phyloP scores from a whole-genome alignment of 2,113 vertebrate species.

The Myrmecophaga tridactyla region DNA sequence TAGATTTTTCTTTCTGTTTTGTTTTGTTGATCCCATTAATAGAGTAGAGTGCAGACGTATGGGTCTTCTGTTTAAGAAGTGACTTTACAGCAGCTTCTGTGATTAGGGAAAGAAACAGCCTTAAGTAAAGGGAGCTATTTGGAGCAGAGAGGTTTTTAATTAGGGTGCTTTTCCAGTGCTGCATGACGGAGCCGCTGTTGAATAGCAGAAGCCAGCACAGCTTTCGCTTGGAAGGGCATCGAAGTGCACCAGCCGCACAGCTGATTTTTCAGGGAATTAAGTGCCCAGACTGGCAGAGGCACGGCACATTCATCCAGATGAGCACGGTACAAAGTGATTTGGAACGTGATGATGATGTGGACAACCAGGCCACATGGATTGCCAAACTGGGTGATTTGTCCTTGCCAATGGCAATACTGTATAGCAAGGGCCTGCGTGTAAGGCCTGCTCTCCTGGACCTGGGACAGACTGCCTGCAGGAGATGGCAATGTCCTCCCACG shows the following conservation, averaged over 20 bases:
- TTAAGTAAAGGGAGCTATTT: conserved; percentile 11
- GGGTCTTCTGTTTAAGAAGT: not conserved
- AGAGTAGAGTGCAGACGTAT: not conserved
- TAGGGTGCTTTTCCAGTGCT: not conserved
- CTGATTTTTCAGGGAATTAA: not conserved
- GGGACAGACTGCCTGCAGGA: fast-evolving
- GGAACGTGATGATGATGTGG: not conserved
- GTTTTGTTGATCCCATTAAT: not conserved
- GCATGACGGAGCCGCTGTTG: not conserved
- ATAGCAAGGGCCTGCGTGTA: fast-evolving
- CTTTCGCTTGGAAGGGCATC: not conserved
- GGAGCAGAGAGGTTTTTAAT: conserved; percentile 42
- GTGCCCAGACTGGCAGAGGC: not conserved
- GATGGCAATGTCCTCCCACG: fast-evolving
- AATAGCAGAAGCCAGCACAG: not conserved
- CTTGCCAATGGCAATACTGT: fast-evolving
- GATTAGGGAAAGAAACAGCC: not conserved
- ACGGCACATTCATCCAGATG: fast-evolving
- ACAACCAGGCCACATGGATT: not conserved
- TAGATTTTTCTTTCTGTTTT: not conserved
- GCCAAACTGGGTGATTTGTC: not conserved
- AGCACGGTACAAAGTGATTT: not conserved
- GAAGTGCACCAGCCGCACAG: fast-evolving
- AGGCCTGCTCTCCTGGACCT: fast-evolving
- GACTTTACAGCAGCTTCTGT: not conserved